These are phyloP conservation scores for Apis florea DNA, from an alignment of 1,140 invertebrate genomes.

Conservation along the genomic window DNA sequence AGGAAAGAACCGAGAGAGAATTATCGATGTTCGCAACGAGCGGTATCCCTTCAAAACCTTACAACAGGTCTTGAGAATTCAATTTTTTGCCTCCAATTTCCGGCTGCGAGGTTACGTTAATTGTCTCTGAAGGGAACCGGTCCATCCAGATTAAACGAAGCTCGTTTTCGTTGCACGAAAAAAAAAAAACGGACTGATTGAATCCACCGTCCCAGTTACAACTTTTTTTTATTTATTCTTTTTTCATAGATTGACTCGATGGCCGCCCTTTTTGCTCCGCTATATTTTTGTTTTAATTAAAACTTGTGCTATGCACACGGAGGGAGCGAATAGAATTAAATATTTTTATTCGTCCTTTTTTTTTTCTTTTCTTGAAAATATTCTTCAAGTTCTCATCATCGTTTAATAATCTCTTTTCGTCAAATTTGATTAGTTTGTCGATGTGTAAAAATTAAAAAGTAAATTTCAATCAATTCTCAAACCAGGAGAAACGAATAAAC, in stretches of 20 bases:
- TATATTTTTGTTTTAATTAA: neutral
- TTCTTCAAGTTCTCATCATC: too few species aligned
- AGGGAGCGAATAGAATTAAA: too few species aligned
- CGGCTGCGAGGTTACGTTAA: constrained; percentile 18
- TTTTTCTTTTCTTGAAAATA: too few species aligned
- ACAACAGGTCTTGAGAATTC: constrained; percentile 25
- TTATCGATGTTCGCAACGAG: neutral
- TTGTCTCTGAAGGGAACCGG: constrained; percentile 27
- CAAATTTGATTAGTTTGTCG: too few species aligned
- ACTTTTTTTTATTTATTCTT: neutral
- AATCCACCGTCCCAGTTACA: constrained; percentile 10
- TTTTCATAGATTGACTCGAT: neutral
- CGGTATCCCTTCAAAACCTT: neutral
- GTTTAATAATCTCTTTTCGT: too few species aligned
- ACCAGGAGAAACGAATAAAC: too few species aligned
- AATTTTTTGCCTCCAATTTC: constrained; percentile 19
- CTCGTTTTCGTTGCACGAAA: constrained; percentile 7
- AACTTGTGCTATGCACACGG: neutral
- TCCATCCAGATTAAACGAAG: constrained; percentile 16
- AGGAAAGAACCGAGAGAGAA: neutral
- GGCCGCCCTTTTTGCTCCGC: too few species aligned
- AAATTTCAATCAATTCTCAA: too few species aligned
- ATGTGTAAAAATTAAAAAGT: too few species aligned
- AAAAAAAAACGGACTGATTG: constrained; percentile 30
- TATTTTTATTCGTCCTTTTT: too few species aligned